phyloP scores from a whole-genome alignment of 2,797 vertebrate species.

The Knipowitschia caucasica region DNA sequence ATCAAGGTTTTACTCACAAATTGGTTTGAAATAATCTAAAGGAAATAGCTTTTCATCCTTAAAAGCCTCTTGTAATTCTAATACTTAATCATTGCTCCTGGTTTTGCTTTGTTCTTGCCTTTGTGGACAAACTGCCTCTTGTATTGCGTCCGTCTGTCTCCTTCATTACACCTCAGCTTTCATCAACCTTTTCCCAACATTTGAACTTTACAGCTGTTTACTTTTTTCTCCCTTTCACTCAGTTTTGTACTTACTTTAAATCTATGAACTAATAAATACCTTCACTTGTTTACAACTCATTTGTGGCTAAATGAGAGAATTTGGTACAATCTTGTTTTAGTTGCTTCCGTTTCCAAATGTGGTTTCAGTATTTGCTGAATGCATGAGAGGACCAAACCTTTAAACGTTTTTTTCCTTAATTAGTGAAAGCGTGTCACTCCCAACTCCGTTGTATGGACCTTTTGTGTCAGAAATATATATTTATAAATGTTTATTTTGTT shows the following conservation, averaged over 20 bases:
- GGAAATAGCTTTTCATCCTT: conserved; percentile 41
- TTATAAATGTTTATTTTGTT: too few relatives aligned
- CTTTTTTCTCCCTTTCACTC: neutral
- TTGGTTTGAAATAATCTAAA: conserved; percentile 59
- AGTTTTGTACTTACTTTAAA: neutral
- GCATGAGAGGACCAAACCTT: neutral
- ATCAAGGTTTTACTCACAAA: conserved; percentile 49
- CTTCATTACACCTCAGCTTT: neutral
- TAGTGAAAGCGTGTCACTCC: too few relatives aligned
- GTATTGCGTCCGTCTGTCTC: conserved; percentile 47
- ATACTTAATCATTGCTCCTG: conserved; percentile 33
- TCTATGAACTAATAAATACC: neutral
- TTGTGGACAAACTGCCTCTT: conserved; percentile 55
- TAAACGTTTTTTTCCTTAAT: neutral
- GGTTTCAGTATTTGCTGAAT: neutral
- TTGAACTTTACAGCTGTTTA: conserved; percentile 2
- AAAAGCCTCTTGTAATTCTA: conserved; percentile 38
- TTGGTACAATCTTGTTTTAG: neutral
- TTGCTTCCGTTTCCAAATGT: neutral
- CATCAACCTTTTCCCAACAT: neutral
- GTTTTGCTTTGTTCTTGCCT: conserved; percentile 33
- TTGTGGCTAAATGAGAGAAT: neutral
- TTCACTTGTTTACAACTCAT: conserved; percentile 50
- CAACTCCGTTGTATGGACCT: too few relatives aligned
- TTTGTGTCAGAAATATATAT: too few relatives aligned